Evolutionary conservation across 2,888 invertebrate genomes (phyloP), one percentile per base, ranked within the genome.

Genomic region (Hypolimnas misippus): DNA sequence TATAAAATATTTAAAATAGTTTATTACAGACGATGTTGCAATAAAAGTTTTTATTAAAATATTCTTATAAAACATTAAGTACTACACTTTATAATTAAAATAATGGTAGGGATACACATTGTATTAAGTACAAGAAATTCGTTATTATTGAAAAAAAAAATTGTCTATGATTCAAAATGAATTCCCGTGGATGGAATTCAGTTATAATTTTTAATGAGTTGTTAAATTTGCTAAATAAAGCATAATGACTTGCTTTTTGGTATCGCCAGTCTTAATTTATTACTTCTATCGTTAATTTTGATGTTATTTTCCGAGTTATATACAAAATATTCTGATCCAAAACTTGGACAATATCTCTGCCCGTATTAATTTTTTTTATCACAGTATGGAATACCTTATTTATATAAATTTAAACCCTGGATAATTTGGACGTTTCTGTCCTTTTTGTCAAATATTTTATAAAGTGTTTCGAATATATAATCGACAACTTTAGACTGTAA

Each of bases 321-420:
- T 42, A 31, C 46, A 50, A 19, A 60, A 53, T 53, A 56, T 42
- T 46, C 21, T 35, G 49, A 49, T n/a, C 16, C 55, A 49, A 62
- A 62, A 44, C 12, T 49, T 51, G n/a, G 44, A 56, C 54, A 55
- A 42, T 6, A n/a, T n/a, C 6, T 19, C n/a, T 55, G 59, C 19
- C 59, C 59, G 19, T 31, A 31, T 8, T 42, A 42, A 55, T 40
- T 56, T 65, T 58, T 65, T 65, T 58, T 67, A 67, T 67, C 67
- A 67, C 67, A 67, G 62, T 42, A 58, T 25, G 46, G 52, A 60
- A 33, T 42, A 25, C 14, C 46, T 57, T 57, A 53, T 46, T 33
- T 52, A 51, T 38, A 46, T 19, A 46, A 46, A 19, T 60, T 54
- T 52, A 60, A 63, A 66, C 66, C 66, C 66, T 66, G 66, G 57